phyloP scores from a whole-genome alignment of 1,140 invertebrate species.

The Lethrus apterus region DNA sequence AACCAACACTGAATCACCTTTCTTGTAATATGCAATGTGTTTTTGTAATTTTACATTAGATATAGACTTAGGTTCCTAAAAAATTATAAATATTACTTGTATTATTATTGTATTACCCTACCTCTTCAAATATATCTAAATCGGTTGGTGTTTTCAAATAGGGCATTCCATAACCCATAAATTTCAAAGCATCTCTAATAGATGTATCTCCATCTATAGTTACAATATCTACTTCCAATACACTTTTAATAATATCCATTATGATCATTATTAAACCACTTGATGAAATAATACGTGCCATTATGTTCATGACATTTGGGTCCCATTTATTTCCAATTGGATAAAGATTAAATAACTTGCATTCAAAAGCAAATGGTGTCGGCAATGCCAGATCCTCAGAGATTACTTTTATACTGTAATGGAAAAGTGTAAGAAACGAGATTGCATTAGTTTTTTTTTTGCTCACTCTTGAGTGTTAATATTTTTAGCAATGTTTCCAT shows the following conservation, averaged over 20 bases:
- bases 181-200: slow-evolving; percentile 13
- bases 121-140: slow-evolving; percentile 6
- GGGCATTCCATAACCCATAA: slow-evolving; percentile 12
- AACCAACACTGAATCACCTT: not conserved
- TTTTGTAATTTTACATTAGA: not conserved
- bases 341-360: slow-evolving; percentile 15
- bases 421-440: not conserved
- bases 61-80: slow-evolving; percentile 2
- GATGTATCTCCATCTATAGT: slow-evolving; percentile 11
- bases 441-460: not conserved
- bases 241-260: not conserved
- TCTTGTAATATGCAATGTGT: slow-evolving; percentile 1
- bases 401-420: not conserved
- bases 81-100: not conserved
- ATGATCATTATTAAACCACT: slow-evolving; percentile 12
- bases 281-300: slow-evolving; percentile 12
- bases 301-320: slow-evolving; percentile 2
- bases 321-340: slow-evolving; percentile 8
- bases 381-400: not conserved
- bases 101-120: not conserved
- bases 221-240: slow-evolving; percentile 11
- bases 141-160: slow-evolving; percentile 4
- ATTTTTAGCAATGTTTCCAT: slow-evolving; percentile 7
- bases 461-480: slow-evolving; percentile 3
- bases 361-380: slow-evolving; percentile 12